These are phyloP conservation scores for Polymixis lichenea DNA, from an alignment of 2,888 invertebrate species.

Conservation along the genomic window DNA sequence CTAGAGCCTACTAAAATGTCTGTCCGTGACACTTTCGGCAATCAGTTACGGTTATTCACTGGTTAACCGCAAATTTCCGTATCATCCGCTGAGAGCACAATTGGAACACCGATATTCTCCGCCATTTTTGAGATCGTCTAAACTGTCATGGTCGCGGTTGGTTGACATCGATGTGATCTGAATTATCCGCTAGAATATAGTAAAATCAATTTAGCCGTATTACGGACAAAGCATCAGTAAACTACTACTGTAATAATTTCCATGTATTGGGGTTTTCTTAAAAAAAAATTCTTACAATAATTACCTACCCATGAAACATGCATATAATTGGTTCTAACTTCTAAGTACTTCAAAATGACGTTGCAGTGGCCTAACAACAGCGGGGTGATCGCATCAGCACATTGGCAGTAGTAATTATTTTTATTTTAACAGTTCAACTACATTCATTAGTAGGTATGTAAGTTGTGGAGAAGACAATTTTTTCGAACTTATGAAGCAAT, in stretches of 20 bases:
- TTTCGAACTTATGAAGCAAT: no score
- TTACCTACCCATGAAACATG: not conserved
- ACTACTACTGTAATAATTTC: no score
- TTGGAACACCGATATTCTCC: conserved; percentile 40
- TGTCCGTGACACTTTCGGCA: conserved; percentile 59
- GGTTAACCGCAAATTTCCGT: conserved; percentile 77
- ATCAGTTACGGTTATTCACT: conserved; percentile 68
- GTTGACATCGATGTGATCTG: conserved; percentile 22
- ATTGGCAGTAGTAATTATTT: no score
- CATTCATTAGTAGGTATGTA: no score
- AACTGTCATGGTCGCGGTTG: conserved; percentile 44
- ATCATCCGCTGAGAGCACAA: conserved; percentile 44
- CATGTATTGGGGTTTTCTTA: no score
- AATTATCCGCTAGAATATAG: conserved; percentile 13
- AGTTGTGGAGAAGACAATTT: no score
- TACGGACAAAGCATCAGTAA: not conserved
- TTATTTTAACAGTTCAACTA: no score
- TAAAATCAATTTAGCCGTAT: not conserved
- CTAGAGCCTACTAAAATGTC: conserved; percentile 29
- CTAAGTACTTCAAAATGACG: not conserved
- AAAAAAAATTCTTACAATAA: no score
- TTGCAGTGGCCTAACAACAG: not conserved
- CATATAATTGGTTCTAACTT: not conserved
- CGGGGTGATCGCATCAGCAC: no score
- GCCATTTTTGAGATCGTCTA: conserved; percentile 32